Evolutionary conservation across 2,797 vertebrate species (phyloP).

Genomic region (Pseudomugil gertrudae): DNA sequence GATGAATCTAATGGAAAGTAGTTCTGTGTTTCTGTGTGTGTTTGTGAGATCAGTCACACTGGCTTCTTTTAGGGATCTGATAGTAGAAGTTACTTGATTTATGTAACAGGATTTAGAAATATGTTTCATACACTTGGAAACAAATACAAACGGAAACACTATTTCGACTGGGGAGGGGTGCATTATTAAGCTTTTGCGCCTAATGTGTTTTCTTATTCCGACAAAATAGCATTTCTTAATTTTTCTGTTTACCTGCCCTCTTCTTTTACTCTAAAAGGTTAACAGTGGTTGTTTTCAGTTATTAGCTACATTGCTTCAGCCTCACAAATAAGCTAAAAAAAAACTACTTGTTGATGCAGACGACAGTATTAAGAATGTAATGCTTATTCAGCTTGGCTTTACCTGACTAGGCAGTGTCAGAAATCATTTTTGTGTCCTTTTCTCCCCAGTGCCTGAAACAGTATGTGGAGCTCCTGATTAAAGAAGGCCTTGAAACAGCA

Average conservation of each 20-base stretch:
- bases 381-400: background rate
- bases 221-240: background rate
- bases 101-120: no score
- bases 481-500: constrained; percentile 96
- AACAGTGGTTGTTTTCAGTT: background rate
- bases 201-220: background rate
- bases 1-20: no score
- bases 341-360: background rate
- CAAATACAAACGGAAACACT: no score
- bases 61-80: no score
- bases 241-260: background rate
- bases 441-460: constrained; percentile 95
- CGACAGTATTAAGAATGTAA: background rate
- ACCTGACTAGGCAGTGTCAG: constrained; percentile 19
- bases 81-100: no score
- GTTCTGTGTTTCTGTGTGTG: no score
- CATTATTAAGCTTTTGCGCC: background rate
- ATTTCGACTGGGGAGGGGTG: background rate
- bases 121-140: no score
- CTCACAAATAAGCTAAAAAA: background rate
- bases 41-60: no score
- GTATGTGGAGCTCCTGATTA: constrained; percentile 97
- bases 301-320: background rate
- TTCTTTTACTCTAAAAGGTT: background rate
- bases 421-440: constrained; percentile 16